Base-by-base conservation (phyloP, 2,113 vertebrate species). In the Heterochromis multidens region DNA sequence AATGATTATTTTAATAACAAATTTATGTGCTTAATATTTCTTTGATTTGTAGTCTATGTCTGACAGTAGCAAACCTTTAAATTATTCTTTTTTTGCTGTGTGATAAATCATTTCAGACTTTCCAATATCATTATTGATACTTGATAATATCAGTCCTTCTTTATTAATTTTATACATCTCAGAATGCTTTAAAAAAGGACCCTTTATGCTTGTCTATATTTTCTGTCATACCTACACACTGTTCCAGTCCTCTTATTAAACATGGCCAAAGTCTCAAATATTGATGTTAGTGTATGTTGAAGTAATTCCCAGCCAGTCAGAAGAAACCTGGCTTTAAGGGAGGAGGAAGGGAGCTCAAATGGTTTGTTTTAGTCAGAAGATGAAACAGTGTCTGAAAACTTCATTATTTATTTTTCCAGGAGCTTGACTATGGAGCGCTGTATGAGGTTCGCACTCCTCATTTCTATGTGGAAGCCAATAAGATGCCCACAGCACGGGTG, bases 401-500 rank as follows among this genome's bases (percentile, higher is more conserved):
- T 54, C 17, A 74, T 74, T 7, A 12, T 58, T 54, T 35, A 25
- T 54, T 77, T 57, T 37, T 72, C n/a, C 93, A 97, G 97, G 97
- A 97, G 67, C 93, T 97, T 14, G 97, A 97, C 91, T 97, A 97
- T 1, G 97, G 97, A 62, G 97, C 97, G 0, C 82, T 97, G 21
- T 97, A 97, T 0, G 97, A 97, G 79, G 96, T 97, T 63, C 96
- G 97, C 76, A 97, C 96, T 0, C 97, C 97, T 23, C 97, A 97
- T 81, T 97, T 97, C 88, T 97, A 97, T 0, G 97, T 97, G 23
- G 97, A 97, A 78, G 97, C 97, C 82, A 97, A 97, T 90, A 97
- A 97, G 94, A 97, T 97, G 97, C 97, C 97, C 0, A 96, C 96
- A 82, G 96, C 97, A 9, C 95, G 96, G 94, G 97, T 97, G 92